A percentile compares a stretch with the other conserved stretches of the same genome.
These are phyloP conservation scores for Sclerurus mexicanus DNA, from an alignment of 2,113 vertebrate species.

Conservation along the genomic window DNA sequence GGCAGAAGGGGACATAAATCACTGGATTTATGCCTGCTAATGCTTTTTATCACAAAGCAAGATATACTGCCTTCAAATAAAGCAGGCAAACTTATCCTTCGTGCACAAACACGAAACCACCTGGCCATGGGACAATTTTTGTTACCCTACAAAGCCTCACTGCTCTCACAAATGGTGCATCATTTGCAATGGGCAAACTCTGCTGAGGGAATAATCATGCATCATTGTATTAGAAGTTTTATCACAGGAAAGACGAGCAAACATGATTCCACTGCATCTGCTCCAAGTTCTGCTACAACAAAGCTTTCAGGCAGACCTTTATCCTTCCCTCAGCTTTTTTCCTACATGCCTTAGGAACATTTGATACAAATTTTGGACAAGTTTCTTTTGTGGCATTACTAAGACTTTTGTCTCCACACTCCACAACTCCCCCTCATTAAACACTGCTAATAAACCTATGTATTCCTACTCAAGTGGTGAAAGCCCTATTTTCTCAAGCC, in stretches of 20 bases:
- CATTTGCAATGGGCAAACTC: background rate
- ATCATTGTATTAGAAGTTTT: background rate
- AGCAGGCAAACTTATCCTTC: background rate
- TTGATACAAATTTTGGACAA: background rate
- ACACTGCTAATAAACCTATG: background rate
- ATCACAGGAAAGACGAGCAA: background rate
- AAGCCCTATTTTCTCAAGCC: background rate
- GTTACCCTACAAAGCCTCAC: background rate
- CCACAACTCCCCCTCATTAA: background rate
- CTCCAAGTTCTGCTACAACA: background rate
- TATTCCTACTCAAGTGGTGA: background rate
- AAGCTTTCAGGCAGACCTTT: background rate
- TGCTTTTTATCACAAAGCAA: background rate
- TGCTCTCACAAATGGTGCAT: fast-evolving
- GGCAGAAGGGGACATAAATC: background rate
- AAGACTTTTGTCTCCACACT: background rate
- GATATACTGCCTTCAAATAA: background rate
- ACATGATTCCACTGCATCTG: background rate
- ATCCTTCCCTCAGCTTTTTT: background rate
- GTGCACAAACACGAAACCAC: background rate
- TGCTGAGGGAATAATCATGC: background rate
- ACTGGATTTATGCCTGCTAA: background rate
- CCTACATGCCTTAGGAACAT: background rate
- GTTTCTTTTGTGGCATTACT: background rate
- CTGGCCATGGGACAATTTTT: background rate